Conservation (phyloP, 2,797 vertebrate genomes). For the Crenichthys baileyi region DNA sequence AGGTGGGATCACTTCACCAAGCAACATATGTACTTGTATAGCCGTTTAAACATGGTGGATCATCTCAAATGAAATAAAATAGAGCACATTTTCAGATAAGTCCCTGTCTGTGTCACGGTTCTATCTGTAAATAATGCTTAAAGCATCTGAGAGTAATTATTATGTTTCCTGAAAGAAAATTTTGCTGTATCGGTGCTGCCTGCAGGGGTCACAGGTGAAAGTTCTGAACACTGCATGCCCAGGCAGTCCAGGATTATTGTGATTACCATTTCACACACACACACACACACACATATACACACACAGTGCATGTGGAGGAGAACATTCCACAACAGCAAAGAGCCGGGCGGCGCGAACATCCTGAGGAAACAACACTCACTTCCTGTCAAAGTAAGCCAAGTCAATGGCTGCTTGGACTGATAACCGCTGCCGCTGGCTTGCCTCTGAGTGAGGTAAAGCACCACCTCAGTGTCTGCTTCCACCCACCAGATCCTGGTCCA, state of each 20-base stretch:
- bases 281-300: conserved; percentile 24
- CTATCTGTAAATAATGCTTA: conserved; percentile 22
- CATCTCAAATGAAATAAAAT: neutral
- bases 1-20: no score
- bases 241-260: conserved; percentile 21
- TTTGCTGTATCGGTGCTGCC: conserved; percentile 20
- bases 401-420: conserved; percentile 66
- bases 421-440: conserved; percentile 51
- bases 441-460: conserved; percentile 54
- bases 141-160: conserved; percentile 11
- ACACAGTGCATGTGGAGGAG: conserved; percentile 24
- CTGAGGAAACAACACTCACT: conserved; percentile 85
- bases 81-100: neutral
- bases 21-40: no score
- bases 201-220: conserved; percentile 40
- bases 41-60: neutral
- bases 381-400: conserved; percentile 80
- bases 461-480: conserved; percentile 54
- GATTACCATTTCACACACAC: conserved; percentile 26
- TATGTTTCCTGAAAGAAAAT: conserved; percentile 33
- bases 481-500: conserved; percentile 38
- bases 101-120: conserved; percentile 10
- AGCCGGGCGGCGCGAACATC: conserved; percentile 71
- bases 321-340: conserved; percentile 78
- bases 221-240: conserved; percentile 24